A percentile compares a stretch with the other conserved stretches of the same genome.
Evolutionary conservation across 1,140 invertebrate genomes (phyloP).

Genomic region (Triops cancriformis): DNA sequence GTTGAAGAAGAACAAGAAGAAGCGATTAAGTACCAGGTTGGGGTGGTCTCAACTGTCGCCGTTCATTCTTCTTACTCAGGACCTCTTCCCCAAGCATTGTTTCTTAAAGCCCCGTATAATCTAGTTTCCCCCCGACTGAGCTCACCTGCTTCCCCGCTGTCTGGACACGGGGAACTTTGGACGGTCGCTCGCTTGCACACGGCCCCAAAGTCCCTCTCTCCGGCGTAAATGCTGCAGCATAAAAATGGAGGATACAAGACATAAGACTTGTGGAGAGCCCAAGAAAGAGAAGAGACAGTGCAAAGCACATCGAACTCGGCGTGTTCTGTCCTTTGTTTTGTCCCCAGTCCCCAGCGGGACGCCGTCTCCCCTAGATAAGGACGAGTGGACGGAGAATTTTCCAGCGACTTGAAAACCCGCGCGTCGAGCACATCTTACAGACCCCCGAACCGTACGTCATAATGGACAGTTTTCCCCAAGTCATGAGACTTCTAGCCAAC

Average conservation of each 20-base stretch:
- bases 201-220: neutral
- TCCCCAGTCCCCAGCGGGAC: neutral
- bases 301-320: slow-evolving; percentile 8
- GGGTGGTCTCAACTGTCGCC: slow-evolving; percentile 4
- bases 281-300: neutral
- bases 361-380: neutral
- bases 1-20: slow-evolving; percentile 10
- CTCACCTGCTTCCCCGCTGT: slow-evolving; percentile 8
- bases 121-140: slow-evolving; percentile 5
- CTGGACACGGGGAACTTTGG: neutral
- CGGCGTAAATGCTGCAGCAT: neutral
- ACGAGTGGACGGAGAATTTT: neutral
- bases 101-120: slow-evolving; percentile 3
- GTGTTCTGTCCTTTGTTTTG: slow-evolving; percentile 10
- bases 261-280: neutral
- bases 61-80: neutral
- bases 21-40: slow-evolving; percentile 1
- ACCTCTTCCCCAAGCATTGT: neutral
- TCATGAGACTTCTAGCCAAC: slow-evolving; percentile 1
- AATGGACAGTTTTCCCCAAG: neutral
- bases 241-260: neutral
- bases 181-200: neutral
- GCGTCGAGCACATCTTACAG: neutral
- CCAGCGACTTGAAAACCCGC: neutral
- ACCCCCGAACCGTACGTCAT: neutral